phyloP scores from a whole-genome alignment of 2,113 vertebrate species.

The Xiphophorus hellerii region DNA sequence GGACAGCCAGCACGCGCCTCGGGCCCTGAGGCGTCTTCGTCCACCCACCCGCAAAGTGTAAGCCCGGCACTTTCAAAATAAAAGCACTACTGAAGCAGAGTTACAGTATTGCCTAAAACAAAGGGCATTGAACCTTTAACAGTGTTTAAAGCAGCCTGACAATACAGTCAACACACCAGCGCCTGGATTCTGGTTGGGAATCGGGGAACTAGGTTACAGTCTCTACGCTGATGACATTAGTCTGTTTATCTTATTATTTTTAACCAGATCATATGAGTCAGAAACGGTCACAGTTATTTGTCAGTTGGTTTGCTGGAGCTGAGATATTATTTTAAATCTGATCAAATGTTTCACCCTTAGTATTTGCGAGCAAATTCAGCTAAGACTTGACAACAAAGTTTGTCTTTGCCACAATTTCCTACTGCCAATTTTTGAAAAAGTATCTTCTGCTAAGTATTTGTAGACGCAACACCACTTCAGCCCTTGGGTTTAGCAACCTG shows the following conservation, averaged over 20 bases:
- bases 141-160: not conserved
- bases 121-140: not conserved
- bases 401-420: not conserved
- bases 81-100: not conserved
- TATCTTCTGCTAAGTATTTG: not conserved
- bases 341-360: not conserved
- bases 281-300: not conserved
- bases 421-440: not conserved
- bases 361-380: too few relatives aligned
- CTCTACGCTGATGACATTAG: not conserved
- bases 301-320: not conserved
- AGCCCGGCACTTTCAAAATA: slow-evolving; percentile 22
- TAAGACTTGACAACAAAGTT: not conserved
- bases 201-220: too few relatives aligned
- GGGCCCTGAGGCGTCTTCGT: slow-evolving; percentile 87
- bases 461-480: not conserved
- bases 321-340: not conserved
- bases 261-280: not conserved
- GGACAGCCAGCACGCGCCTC: slow-evolving; percentile 86
- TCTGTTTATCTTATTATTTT: not conserved
- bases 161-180: not conserved
- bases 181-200: not conserved
- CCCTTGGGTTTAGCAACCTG: not conserved
- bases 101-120: not conserved
- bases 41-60: slow-evolving; percentile 85